Evolutionary conservation across 2,797 vertebrate genomes (phyloP), one percentile per base, ranked within the genome.

Genomic region (Pipistrellus pipistrellus): DNA sequence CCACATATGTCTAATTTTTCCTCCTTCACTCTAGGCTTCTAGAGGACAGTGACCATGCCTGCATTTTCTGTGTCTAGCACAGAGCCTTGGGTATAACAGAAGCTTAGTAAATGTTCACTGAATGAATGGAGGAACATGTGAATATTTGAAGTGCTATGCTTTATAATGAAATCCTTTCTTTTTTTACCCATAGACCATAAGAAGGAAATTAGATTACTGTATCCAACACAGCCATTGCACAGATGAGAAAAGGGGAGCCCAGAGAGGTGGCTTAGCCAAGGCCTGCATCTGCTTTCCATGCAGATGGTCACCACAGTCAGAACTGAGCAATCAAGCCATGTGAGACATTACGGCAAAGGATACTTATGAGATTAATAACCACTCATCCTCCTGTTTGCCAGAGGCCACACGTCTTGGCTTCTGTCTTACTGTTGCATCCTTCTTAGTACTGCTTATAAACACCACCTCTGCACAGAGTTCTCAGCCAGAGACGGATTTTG

Each of bases 311-410:
- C 59, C 53, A 20, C 17, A 62, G 17, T 84, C 32, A 66, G 51
- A 78, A 41, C 1, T 6, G 14, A 86, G 73, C 51, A 69, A 82
- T 21, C 13, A 66, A 25, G 55, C 46, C 44, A 14, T 35, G 38
- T 30, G 14, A 94, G 87, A 90, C 69, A 53, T 92, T 48, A 87
- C 59, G 71, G 25, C 21, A 32, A 82, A 84, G 59, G 69, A 80
- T 41, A 35, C 30, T 84, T 82, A 71, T 81, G 57, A 85, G 91
- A 83, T 69, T 69, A 78, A 72, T 30, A 85, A 23, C 35, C 57
- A 69, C 23, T 86, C n/a, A 46, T 83, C 69, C 53, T 96, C 35
- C 55, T 41, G 17, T 78, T 93, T 86, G 88, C 48, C 87, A 94
- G 55, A 92, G 32, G 92, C 11, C 12, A 8, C 5, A 15, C 44